A percentile compares a stretch with the other conserved stretches of the same genome.
Evolutionary conservation across 2,113 vertebrate genomes (phyloP).

Genomic region (Aix galericulata): DNA sequence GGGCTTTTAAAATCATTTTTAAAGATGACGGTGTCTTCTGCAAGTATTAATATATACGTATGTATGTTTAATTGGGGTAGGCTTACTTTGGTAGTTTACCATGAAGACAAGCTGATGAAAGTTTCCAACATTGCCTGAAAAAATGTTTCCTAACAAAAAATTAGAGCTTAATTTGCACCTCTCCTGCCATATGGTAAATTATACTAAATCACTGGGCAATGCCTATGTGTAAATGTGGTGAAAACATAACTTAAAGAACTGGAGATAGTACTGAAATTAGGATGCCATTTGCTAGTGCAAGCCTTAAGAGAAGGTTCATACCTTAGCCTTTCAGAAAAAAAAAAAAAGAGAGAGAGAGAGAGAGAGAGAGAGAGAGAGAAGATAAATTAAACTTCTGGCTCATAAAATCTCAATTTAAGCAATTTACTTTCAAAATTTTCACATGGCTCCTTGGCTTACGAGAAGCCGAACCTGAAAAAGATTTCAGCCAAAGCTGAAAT

Average conservation of each 20-base stretch:
- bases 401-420: not conserved
- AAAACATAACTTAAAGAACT: not conserved
- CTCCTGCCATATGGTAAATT: not conserved
- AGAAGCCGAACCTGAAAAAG: not conserved
- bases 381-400: not conserved
- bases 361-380: too few species aligned
- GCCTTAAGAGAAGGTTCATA: not conserved
- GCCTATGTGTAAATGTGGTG: not conserved
- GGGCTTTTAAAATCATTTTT: not conserved
- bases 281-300: not conserved
- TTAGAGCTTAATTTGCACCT: not conserved
- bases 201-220: not conserved
- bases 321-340: fast-evolving
- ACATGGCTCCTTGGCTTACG: not conserved
- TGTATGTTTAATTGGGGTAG: not conserved
- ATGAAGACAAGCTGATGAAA: not conserved
- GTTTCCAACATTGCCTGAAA: not conserved
- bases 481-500: not conserved
- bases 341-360: too few species aligned
- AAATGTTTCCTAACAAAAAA: not conserved
- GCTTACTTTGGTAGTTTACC: not conserved
- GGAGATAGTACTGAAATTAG: not conserved
- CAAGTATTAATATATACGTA: not conserved
- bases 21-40: not conserved
- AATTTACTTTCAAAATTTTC: not conserved